Evolutionary conservation across 2,888 invertebrate species (phyloP).

Genomic region (Pegoplata infirma): DNA sequence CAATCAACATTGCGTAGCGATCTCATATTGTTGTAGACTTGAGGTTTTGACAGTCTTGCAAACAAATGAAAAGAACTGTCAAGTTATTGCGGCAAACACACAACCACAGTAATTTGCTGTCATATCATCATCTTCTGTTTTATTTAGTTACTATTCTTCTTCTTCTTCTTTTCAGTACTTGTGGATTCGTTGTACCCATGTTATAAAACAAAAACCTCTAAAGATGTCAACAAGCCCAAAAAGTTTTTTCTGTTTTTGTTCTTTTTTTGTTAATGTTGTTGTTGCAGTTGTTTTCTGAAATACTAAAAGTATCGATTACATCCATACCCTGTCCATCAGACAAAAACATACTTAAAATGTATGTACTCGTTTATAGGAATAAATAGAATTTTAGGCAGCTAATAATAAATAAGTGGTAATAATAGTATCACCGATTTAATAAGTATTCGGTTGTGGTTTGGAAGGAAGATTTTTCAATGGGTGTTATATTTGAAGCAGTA

Average conservation of each 20-base stretch:
- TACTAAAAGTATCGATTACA: slow-evolving; percentile 61
- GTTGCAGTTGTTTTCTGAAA: slow-evolving; percentile 16
- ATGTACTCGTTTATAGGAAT: slow-evolving; percentile 30
- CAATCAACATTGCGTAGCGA: slow-evolving; percentile 59
- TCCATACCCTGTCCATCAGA: slow-evolving; percentile 34
- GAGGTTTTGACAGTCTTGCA: slow-evolving; percentile 66
- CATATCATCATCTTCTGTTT: slow-evolving; percentile 64
- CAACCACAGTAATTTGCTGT: slow-evolving; percentile 66
- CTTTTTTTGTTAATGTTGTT: too few species aligned
- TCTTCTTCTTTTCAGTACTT: not conserved
- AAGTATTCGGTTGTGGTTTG: not conserved
- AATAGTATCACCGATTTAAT: not conserved
- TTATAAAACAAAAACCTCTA: slow-evolving; percentile 34
- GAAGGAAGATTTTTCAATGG: too few species aligned
- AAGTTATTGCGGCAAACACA: slow-evolving; percentile 63
- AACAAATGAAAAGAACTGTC: slow-evolving; percentile 68
- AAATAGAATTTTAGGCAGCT: slow-evolving; percentile 45
- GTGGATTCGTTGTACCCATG: not conserved
- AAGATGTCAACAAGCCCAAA: slow-evolving; percentile 54
- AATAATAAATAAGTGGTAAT: slow-evolving; percentile 28
- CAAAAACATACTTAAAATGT: slow-evolving; percentile 16
- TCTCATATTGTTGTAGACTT: slow-evolving; percentile 57
- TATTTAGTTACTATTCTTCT: slow-evolving; percentile 44
- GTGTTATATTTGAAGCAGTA: too few species aligned
- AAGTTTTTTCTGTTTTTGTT: slow-evolving; percentile 25